Base-by-base conservation (phyloP, 2,888 invertebrate species). In the Eupithecia abbreviata region DNA sequence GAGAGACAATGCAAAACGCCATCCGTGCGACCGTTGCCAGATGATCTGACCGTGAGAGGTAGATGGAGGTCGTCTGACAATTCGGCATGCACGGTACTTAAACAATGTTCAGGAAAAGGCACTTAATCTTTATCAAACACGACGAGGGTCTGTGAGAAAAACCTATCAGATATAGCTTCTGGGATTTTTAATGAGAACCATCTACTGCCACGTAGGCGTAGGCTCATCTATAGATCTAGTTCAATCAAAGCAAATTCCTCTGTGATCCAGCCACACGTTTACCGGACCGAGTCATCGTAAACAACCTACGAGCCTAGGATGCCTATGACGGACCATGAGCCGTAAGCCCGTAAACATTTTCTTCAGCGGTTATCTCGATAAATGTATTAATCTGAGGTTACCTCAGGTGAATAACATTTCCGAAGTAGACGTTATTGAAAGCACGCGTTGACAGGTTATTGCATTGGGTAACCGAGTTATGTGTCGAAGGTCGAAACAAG, bases 41-140 rank as follows among this genome's bases (percentile, higher is more conserved):
- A 85, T 87, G 86, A 90, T 90, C 89, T 92, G 92, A 88, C 91
- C 90, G 81, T 90, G 90, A 91, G 87, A 85, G 80, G 82, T 84
- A 84, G 87, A 89, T 88, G 86, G 91, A 93, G 93, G 93, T 90
- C 92, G 84, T 77, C 83, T 78, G 83, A 80, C 85, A 84, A 76
- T 51, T 80, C 85, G 86, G 84, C 84, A 87, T 72, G 76, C 74
- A 75, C 73, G 68, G 68, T 45, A 67, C 67, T 72, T 41, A n/a
- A 51, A 74, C 45, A 69, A 41, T 71, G 15, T 47, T 42, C 15
- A 42, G 66, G 6, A 42, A 12, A 41, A 4, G 12, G 65, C 65
- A 41, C 41, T 65, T 13, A 41, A 65, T 41, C 41, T 41, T 58
- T 58, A 18, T 55, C 6, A 58, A 58, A 58, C 18, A 58, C 18